Percentiles rank a stretch among this genome's conserved stretches.
Conservation (phyloP, 2,888 invertebrate genomes). For the Julus scanicus region DNA sequence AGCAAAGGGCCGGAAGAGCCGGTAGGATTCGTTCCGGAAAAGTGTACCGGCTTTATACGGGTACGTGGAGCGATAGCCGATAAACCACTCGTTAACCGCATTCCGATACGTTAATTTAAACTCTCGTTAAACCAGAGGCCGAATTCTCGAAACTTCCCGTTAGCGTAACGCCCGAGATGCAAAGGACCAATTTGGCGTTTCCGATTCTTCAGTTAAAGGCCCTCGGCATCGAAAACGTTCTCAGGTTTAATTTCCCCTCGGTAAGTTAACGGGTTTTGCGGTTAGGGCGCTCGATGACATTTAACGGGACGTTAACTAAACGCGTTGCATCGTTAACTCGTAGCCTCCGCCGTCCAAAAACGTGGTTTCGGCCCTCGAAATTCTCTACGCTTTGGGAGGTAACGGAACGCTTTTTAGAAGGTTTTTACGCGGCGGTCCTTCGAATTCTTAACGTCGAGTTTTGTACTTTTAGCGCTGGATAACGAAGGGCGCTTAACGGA, state of each 20-base stretch:
- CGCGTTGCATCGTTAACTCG: constrained; percentile 55
- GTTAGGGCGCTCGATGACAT: not conserved
- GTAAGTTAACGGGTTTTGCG: constrained; percentile 60
- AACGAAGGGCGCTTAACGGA: constrained; percentile 79
- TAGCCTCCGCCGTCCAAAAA: constrained; percentile 88
- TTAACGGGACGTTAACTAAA: not conserved
- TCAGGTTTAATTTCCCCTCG: constrained; percentile 90
- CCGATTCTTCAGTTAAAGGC: constrained; percentile 92
- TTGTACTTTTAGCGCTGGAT: constrained; percentile 75
- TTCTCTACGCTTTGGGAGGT: constrained; percentile 81
- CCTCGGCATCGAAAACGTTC: constrained; percentile 89
- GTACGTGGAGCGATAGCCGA: constrained; percentile 58
- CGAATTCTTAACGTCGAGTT: not conserved
- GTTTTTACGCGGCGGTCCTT: too few species aligned
- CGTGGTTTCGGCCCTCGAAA: constrained; percentile 84
- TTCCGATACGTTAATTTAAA: not conserved
- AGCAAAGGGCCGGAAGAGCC: constrained; percentile 91
- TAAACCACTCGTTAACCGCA: not conserved
- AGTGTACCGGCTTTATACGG: constrained; percentile 73
- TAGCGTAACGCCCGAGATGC: constrained; percentile 91
- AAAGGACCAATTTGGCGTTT: constrained; percentile 84
- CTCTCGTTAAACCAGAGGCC: constrained; percentile 72
- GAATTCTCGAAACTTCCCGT: constrained; percentile 77
- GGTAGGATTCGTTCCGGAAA: constrained; percentile 87
- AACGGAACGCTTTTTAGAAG: constrained; percentile 46